Percentiles rank a stretch among this genome's conserved stretches.
phyloP scores from a whole-genome alignment of 2,888 invertebrate species.

The Gnatocerus cornutus region DNA sequence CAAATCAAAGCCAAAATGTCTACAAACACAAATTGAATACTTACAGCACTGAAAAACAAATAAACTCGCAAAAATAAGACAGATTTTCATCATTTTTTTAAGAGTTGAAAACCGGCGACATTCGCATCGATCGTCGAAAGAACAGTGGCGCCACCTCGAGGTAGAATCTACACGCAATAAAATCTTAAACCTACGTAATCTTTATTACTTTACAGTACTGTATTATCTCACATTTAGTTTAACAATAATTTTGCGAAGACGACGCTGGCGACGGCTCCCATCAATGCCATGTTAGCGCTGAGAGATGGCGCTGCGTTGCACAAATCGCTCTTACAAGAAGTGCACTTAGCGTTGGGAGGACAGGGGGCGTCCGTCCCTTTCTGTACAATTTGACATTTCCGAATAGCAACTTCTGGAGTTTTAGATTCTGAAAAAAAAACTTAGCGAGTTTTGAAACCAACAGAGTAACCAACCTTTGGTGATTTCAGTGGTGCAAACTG shows the following conservation, averaged over 20 bases:
- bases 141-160: too few species aligned
- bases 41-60: too few species aligned
- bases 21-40: too few species aligned
- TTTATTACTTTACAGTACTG: neutral
- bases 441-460: neutral
- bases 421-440: constrained; percentile 12
- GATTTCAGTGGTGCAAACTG: constrained; percentile 26
- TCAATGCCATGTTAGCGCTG: neutral
- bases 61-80: neutral
- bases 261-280: constrained; percentile 2
- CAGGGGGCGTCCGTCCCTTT: constrained; percentile 8
- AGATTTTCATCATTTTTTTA: neutral
- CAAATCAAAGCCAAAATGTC: too few species aligned
- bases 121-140: too few species aligned
- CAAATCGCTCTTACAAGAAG: constrained; percentile 18
- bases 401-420: neutral
- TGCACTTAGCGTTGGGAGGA: constrained; percentile 6
- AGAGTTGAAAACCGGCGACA: too few species aligned
- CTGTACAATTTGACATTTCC: constrained; percentile 23
- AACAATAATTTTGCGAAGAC: constrained; percentile 24
- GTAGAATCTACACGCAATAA: too few species aligned
- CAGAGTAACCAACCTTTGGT: constrained; percentile 5
- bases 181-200: neutral
- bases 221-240: constrained; percentile 9
- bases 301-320: constrained; percentile 23